A percentile compares a stretch with the other conserved stretches of the same genome.
Evolutionary conservation across 1,140 invertebrate species (phyloP).

Genomic region (Leguminivora glycinivorella): DNA sequence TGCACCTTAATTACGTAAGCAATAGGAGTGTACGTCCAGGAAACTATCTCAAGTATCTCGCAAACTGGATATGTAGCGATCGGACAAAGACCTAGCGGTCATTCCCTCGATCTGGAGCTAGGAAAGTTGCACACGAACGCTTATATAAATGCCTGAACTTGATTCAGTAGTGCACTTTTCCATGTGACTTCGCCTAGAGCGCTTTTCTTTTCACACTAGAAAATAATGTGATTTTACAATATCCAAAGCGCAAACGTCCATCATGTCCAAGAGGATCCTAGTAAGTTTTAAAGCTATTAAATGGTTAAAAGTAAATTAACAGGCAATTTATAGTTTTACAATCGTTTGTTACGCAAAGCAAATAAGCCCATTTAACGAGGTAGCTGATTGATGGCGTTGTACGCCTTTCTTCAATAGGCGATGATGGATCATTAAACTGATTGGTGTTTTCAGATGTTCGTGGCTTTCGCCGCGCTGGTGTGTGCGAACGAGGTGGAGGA

Average conservation of each 20-base stretch:
- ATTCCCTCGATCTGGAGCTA: conserved; percentile 62
- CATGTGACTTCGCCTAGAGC: conserved; percentile 51
- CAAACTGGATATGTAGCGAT: conserved; percentile 65
- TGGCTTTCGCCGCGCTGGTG: conserved; percentile 53
- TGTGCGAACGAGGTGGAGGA: conserved; percentile 62
- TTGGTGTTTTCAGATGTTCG: conserved; percentile 59
- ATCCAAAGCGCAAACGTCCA: conserved; percentile 26
- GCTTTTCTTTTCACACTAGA: conserved; percentile 61
- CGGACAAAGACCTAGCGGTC: conserved; percentile 75
- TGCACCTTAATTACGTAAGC: conserved; percentile 35
- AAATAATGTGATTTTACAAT: conserved; percentile 61
- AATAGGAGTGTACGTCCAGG: conserved; percentile 46
- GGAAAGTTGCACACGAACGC: conserved; percentile 64
- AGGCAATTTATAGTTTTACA: conserved; percentile 31
- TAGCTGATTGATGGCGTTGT: conserved; percentile 46
- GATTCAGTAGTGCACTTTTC: conserved; percentile 71
- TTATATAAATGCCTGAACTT: conserved; percentile 76
- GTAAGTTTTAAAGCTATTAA: conserved; percentile 49
- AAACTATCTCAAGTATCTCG: conserved; percentile 47
- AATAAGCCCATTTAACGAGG: conserved; percentile 35
- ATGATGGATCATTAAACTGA: conserved; percentile 42
- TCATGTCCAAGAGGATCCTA: conserved; percentile 63
- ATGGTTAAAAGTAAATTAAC: conserved; percentile 28
- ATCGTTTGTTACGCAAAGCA: conserved; percentile 36
- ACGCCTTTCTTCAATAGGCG: conserved; percentile 35